Evolutionary conservation across 2,113 vertebrate species (phyloP).

Genomic region (Trinectes maculatus): DNA sequence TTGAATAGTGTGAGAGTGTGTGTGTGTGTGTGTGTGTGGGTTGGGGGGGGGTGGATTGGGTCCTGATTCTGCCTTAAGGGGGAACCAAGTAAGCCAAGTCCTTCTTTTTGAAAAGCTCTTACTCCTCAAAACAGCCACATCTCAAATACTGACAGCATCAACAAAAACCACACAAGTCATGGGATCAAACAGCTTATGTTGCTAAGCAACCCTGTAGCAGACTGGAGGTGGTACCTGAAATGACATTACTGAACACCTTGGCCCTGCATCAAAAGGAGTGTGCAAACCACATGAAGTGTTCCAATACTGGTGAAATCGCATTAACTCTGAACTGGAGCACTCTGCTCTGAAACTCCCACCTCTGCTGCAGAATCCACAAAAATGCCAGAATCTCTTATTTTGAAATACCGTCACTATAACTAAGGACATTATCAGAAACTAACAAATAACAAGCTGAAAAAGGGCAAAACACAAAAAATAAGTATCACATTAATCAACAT

Average conservation of each 20-base stretch:
- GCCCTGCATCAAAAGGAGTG: slow-evolving; percentile 59
- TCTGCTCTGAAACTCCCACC: slow-evolving; percentile 5
- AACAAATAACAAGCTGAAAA: not conserved
- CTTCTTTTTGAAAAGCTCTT: slow-evolving; percentile 38
- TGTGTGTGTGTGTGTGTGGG: slow-evolving; percentile 1
- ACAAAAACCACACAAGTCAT: slow-evolving; percentile 29
- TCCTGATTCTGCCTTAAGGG: slow-evolving; percentile 60
- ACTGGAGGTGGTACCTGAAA: slow-evolving; percentile 61
- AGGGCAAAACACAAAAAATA: not conserved
- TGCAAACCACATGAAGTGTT: slow-evolving; percentile 42
- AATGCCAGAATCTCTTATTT: too few species aligned
- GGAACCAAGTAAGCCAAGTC: slow-evolving; percentile 36
- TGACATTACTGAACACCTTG: slow-evolving; percentile 56
- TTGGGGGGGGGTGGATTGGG: slow-evolving; percentile 29
- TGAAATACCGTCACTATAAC: too few species aligned
- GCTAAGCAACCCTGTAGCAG: slow-evolving; percentile 43
- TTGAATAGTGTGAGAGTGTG: slow-evolving; percentile 29
- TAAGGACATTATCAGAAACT: not conserved
- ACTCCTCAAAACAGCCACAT: slow-evolving; percentile 26
- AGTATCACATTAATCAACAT: too few species aligned
- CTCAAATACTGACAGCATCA: slow-evolving; percentile 29
- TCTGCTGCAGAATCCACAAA: not conserved
- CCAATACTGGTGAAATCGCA: slow-evolving; percentile 11
- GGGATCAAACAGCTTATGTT: slow-evolving; percentile 53
- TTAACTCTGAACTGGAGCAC: slow-evolving; percentile 13